Evolutionary conservation across 2,888 invertebrate species (phyloP), one percentile per base, ranked within the genome.

Genomic region (Nematopogon swammerdamellus): DNA sequence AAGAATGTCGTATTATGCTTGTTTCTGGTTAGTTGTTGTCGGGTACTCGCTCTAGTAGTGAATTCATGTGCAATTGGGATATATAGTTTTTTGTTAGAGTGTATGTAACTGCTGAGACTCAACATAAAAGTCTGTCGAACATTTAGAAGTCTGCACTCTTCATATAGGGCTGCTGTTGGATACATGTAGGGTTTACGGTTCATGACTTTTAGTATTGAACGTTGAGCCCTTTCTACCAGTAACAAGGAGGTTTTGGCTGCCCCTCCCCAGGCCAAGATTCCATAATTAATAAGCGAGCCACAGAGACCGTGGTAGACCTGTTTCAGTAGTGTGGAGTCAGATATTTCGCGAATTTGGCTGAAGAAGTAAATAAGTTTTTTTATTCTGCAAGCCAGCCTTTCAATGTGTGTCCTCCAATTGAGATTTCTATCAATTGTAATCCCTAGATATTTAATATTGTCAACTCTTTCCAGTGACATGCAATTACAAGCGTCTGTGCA

Each of bases 291-390:
- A 3, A 36, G 36, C 6, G 36, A 36, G 4, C n/a, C 11, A 14
- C 36, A 36, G 11, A 36, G 8, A 14, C 11, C 36, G 14, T 36
- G n/a, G n/a, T 36, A 36, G 14, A 36, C n/a, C 3, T 8, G 8
- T 14, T 36, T 8, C 14, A 36, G 36, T 8, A 36, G 36, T 6
- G 4, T 25, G 5, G 4, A 8, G 25, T 8, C 25, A 25, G 47
- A 25, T 18, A 18, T 18, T 8, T 16, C 10, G 30, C 45, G n/a
- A 10, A 45, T 17, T 3, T n/a, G 18, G 14, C 44, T 49, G 11
- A 45, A 18, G 14, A 45, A 11, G 18, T 45, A n/a, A 3, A 48
- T 48, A 16, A 48, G n/a, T 44, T 48, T 48, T 14, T 44, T 19
- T 2, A 44, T 11, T 44, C 44, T 19, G 2, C 25, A 25, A 17